phyloP scores from a whole-genome alignment of 2,113 vertebrate species.

The Picathartes gymnocephalus region DNA sequence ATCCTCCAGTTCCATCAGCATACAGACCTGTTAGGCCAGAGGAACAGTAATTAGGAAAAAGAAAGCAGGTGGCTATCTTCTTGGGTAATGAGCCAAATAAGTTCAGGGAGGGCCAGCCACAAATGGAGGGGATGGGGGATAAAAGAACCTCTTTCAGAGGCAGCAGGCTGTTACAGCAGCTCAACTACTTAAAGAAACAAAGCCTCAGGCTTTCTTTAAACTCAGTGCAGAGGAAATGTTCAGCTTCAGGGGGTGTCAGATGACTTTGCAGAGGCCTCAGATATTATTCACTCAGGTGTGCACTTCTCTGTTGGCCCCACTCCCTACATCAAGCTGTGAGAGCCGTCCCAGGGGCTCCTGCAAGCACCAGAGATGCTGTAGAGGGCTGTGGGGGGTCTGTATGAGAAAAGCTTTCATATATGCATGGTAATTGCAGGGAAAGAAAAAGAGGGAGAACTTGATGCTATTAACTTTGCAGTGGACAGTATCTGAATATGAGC shows the following conservation, averaged over 20 bases:
- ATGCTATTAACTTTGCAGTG: background rate
- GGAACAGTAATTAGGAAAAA: background rate
- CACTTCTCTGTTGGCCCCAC: background rate
- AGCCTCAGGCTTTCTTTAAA: constrained; percentile 10
- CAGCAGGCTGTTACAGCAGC: background rate
- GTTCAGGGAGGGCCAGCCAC: background rate
- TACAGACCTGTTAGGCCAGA: background rate
- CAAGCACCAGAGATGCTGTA: background rate
- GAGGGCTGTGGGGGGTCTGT: background rate
- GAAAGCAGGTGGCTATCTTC: background rate
- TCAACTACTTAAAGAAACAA: background rate
- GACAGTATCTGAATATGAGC: background rate
- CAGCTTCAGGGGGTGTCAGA: background rate
- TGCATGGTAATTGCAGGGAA: background rate
- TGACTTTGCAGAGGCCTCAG: background rate
- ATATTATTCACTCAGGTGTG: background rate
- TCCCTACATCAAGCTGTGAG: background rate
- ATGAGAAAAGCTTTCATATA: background rate
- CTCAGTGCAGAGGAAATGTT: background rate
- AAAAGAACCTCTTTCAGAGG: constrained; percentile 9
- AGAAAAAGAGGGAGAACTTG: background rate
- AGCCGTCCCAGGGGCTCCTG: background rate
- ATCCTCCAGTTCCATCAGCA: background rate
- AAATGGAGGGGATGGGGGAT: background rate
- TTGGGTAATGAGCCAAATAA: constrained; percentile 7